Conservation (phyloP, 2,888 invertebrate genomes). For the Hypercompe scribonia region DNA sequence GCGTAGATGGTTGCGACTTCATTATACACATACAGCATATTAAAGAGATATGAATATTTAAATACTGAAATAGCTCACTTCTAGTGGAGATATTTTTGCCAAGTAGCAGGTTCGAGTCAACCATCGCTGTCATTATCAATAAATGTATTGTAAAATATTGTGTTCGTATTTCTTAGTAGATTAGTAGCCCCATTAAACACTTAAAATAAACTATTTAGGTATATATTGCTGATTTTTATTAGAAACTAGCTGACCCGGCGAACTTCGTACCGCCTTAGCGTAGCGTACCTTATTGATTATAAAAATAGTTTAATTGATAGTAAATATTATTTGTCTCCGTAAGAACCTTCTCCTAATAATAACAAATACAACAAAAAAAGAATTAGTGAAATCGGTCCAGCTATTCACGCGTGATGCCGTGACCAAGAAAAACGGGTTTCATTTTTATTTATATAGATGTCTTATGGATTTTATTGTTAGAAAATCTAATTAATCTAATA, state of each 20-base stretch:
- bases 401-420: too few species aligned
- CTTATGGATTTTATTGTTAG: neutral
- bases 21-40: conserved; percentile 79
- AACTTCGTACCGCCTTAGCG: too few species aligned
- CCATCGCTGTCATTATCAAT: conserved; percentile 86
- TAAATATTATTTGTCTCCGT: too few species aligned
- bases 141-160: conserved; percentile 83
- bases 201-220: neutral
- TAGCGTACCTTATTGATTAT: too few species aligned
- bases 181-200: conserved; percentile 24
- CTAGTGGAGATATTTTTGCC: conserved; percentile 86
- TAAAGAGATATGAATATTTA: conserved; percentile 85
- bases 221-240: neutral
- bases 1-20: conserved; percentile 77
- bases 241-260: too few species aligned
- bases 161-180: conserved; percentile 61
- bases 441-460: too few species aligned
- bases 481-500: neutral
- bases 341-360: too few species aligned
- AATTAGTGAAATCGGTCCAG: too few species aligned
- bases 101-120: conserved; percentile 86
- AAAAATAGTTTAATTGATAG: too few species aligned
- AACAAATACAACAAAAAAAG: too few species aligned
- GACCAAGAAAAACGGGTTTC: too few species aligned
- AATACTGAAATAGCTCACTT: conserved; percentile 83